phyloP scores from a whole-genome alignment of 2,888 invertebrate genomes.

The Perithous albicinctus region DNA sequence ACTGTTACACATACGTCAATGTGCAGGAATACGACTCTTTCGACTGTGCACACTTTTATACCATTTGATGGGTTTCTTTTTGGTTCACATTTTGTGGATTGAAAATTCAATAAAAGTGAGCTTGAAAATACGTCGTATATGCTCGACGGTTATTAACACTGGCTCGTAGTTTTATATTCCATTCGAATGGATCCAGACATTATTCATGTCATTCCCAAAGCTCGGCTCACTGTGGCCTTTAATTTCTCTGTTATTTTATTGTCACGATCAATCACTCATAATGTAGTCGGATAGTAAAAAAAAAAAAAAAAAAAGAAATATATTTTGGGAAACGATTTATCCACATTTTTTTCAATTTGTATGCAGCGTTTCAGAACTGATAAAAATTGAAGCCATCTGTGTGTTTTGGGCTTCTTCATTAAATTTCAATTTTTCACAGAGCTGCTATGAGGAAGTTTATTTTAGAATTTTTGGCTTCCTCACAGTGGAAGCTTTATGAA shows the following conservation, averaged over 20 bases:
- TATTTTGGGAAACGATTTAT: no score
- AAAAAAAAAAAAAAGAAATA: no score
- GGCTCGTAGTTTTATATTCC: not conserved
- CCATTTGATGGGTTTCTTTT: not conserved
- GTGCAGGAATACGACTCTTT: no score
- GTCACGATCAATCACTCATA: not conserved
- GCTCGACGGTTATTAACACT: not conserved
- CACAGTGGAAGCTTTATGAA: no score
- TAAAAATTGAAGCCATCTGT: no score
- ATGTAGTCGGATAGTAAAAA: not conserved
- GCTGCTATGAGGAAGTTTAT: no score
- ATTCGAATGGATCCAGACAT: not conserved
- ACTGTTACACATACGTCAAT: not conserved
- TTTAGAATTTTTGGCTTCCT: no score
- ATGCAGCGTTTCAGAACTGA: not conserved
- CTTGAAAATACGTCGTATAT: slow-evolving; percentile 7
- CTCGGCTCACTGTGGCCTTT: not conserved
- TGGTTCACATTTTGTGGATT: not conserved
- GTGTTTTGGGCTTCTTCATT: no score
- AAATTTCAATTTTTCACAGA: no score
- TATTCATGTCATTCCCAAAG: not conserved
- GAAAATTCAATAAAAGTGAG: slow-evolving; percentile 11
- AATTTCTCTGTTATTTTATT: not conserved
- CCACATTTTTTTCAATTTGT: not conserved
- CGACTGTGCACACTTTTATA: not conserved